phyloP scores from a whole-genome alignment of 2,888 invertebrate genomes.

The Psococerastis gibbosa region DNA sequence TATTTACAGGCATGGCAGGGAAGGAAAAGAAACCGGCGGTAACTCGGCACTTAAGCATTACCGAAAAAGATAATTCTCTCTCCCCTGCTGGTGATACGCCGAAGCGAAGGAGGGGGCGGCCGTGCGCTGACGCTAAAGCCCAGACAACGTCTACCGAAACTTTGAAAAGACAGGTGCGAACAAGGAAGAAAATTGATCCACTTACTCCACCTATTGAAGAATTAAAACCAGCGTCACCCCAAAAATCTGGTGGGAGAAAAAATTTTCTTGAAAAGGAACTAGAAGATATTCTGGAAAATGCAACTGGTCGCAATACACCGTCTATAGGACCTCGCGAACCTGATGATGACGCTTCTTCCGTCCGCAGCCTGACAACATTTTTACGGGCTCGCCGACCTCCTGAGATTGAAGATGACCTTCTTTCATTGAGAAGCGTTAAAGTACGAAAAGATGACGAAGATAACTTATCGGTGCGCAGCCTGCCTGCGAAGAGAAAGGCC shows the following conservation, averaged over 20 bases:
- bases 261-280: conserved; percentile 6
- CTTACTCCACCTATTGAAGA: not conserved
- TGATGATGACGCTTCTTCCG: conserved; percentile 2
- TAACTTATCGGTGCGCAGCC: conserved; percentile 1
- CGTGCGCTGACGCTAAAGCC: not conserved
- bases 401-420: conserved; percentile 6
- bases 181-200: not conserved
- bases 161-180: not conserved
- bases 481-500: conserved; percentile 1
- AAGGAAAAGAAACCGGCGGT: conserved; percentile 4
- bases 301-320: conserved; percentile 6
- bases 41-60: not conserved
- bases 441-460: conserved; percentile 5
- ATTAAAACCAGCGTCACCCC: not conserved
- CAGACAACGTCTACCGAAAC: not conserved
- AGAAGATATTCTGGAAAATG: conserved; percentile 7
- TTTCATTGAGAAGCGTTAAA: conserved; percentile 1
- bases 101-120: not conserved
- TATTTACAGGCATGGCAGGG: conserved; percentile 3
- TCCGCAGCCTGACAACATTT: conserved; percentile 1
- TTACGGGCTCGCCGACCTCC: not conserved
- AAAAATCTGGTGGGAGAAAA: not conserved
- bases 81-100: not conserved
- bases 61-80: not conserved
- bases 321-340: not conserved